Evolutionary conservation across 2,113 vertebrate genomes (phyloP).

Genomic region (Tor tambroides): DNA sequence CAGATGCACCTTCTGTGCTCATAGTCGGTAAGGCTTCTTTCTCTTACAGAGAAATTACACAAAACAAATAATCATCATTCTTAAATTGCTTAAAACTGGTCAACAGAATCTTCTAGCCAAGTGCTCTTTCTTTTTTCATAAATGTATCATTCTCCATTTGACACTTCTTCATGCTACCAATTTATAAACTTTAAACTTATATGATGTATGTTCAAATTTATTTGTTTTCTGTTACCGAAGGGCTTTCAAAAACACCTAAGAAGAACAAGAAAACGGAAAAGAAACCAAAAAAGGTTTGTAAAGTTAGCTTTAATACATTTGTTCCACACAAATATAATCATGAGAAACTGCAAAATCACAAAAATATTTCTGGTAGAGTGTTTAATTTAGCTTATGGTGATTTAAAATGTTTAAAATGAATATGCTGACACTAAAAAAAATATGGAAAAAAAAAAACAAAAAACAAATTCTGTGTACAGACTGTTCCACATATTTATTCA

Average conservation of each 20-base stretch:
- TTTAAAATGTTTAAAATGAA: too few species aligned
- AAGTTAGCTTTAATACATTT: background rate
- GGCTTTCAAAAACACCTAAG: slow-evolving; percentile 67
- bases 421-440: too few species aligned
- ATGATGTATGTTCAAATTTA: background rate
- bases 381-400: too few species aligned
- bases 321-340: background rate
- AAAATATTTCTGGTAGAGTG: too few species aligned
- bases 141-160: background rate
- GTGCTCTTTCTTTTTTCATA: background rate
- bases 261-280: slow-evolving; percentile 67
- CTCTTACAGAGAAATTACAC: background rate
- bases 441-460: too few species aligned
- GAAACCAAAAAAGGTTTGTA: slow-evolving; percentile 68
- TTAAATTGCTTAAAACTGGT: background rate
- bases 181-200: background rate
- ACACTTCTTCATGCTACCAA: background rate
- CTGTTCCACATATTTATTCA: too few species aligned
- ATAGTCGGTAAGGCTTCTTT: slow-evolving; percentile 69
- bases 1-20: slow-evolving; percentile 63
- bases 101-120: background rate
- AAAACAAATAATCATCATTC: too few species aligned
- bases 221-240: slow-evolving; percentile 54
- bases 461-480: too few species aligned
- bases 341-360: background rate